A percentile compares a stretch with the other conserved stretches of the same genome.
phyloP scores from a whole-genome alignment of 2,888 invertebrate species.

The Andrena haemorrhoa region DNA sequence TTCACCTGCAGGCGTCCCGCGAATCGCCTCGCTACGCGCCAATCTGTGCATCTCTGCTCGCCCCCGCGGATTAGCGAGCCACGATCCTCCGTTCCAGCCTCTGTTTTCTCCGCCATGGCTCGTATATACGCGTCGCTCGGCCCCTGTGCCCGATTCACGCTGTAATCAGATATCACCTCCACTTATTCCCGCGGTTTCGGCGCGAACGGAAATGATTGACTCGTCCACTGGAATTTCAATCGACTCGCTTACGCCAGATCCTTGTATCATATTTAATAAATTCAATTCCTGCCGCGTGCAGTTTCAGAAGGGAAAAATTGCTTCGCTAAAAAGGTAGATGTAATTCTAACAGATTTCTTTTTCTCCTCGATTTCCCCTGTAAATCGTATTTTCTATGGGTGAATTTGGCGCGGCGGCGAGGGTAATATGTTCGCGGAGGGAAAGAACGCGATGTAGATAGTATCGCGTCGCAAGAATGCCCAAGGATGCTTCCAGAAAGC shows the following conservation, averaged over 20 bases:
- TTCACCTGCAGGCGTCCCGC: constrained; percentile 65
- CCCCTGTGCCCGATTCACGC: constrained; percentile 32
- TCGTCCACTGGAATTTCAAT: constrained; percentile 25
- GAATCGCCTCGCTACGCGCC: constrained; percentile 55
- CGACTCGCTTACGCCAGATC: no score
- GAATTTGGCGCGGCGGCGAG: neutral
- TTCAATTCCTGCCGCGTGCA: no score
- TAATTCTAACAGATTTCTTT: constrained; percentile 11
- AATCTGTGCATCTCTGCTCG: constrained; percentile 66
- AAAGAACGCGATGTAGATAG: constrained; percentile 43
- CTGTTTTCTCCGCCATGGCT: constrained; percentile 27
- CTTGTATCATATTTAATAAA: no score
- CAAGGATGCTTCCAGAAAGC: constrained; percentile 44
- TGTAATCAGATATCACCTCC: constrained; percentile 49
- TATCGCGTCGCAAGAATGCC: constrained; percentile 33
- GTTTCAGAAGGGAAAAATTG: no score
- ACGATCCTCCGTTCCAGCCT: constrained; percentile 42
- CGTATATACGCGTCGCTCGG: constrained; percentile 34
- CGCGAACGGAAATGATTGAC: constrained; percentile 46
- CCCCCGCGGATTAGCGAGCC: constrained; percentile 69
- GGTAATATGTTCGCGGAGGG: constrained; percentile 31
- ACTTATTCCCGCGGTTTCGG: constrained; percentile 47
- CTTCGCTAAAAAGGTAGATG: no score
- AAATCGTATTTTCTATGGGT: constrained; percentile 15
- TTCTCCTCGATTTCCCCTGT: constrained; percentile 25